Base-by-base conservation (phyloP, 1,140 invertebrate species). In the Patella vulgata region DNA sequence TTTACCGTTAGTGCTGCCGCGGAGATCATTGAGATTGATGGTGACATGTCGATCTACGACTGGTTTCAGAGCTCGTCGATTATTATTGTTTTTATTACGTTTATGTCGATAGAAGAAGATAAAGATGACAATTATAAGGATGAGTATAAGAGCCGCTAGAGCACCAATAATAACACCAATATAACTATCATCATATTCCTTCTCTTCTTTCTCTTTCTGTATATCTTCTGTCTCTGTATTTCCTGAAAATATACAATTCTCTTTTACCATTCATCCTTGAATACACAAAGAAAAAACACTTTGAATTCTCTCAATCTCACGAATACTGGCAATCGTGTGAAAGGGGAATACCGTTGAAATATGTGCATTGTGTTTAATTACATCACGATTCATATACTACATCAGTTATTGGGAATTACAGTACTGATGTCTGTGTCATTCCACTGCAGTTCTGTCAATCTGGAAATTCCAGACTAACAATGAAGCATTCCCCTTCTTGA, bases 81-180 rank as follows among this genome's bases (percentile, higher is more conserved):
- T 91, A 76, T 91, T 90, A 88, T 90, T 89, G 56, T 85, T 81
- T 80, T 94, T 94, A 62, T 91, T 88, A 65, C 91, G 89, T 53
- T 91, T 86, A 75, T 91, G 85, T 27, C 92, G 86, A 8, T 91
- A 88, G 79, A 92, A 88, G 55, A 93, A 86, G 30, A 90, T 85
- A 80, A 92, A 90, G 70, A 93, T 91, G 21, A 93, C 87, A 30
- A 91, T 85, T 78, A 92, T 90, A 1, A 91, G 85, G 9, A 93
- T 89, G n/a, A 90, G 87, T 1, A 91, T 87, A 17, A 94, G 88
- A 55, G 92, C 89, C 0, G 91, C 92, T 43, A 94, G 77, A 0
- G 90, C 89, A 0, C 92, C 92, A 53, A 92, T 92, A 25, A 93
- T 89, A 36, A 94, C 85, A 0, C 92, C 92, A 31, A 94, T 91